A percentile compares a stretch with the other conserved stretches of the same genome.
phyloP scores from a whole-genome alignment of 2,113 vertebrate species.

The Xiphophorus maculatus region DNA sequence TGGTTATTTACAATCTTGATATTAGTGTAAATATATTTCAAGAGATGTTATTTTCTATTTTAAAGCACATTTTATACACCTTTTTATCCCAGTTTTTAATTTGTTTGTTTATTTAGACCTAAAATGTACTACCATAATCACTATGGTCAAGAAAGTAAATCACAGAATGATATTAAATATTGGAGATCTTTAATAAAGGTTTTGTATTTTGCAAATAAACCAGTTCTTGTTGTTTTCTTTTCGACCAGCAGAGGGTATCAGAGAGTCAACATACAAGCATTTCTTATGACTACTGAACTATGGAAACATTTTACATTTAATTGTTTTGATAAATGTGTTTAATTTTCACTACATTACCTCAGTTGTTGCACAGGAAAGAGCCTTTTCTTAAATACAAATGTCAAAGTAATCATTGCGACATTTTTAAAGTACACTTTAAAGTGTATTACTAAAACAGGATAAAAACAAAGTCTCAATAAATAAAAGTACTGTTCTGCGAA shows the following conservation, averaged over 20 bases:
- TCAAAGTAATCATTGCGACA: neutral
- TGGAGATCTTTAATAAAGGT: conserved; percentile 64
- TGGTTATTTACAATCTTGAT: neutral
- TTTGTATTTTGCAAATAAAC: conserved; percentile 52
- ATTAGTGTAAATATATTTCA: conserved; percentile 58
- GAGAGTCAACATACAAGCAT: conserved; percentile 29
- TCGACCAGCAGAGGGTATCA: conserved; percentile 66
- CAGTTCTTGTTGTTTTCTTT: conserved; percentile 3
- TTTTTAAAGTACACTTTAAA: neutral
- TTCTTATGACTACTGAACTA: neutral
- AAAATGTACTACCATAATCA: conserved; percentile 42
- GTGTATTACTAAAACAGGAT: too few species aligned
- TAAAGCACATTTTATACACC: conserved; percentile 49
- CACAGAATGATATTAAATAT: conserved; percentile 39
- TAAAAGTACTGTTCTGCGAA: too few species aligned
- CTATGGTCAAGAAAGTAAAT: conserved; percentile 30
- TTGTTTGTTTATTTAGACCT: conserved; percentile 30
- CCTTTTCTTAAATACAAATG: neutral
- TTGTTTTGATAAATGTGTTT: neutral
- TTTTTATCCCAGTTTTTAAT: conserved; percentile 19
- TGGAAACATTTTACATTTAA: neutral
- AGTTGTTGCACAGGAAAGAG: neutral
- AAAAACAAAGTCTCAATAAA: too few species aligned
- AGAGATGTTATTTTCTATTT: conserved; percentile 32
- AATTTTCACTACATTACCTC: neutral